Conservation (phyloP, 1,140 invertebrate genomes). For the Lepidurus couesii region DNA sequence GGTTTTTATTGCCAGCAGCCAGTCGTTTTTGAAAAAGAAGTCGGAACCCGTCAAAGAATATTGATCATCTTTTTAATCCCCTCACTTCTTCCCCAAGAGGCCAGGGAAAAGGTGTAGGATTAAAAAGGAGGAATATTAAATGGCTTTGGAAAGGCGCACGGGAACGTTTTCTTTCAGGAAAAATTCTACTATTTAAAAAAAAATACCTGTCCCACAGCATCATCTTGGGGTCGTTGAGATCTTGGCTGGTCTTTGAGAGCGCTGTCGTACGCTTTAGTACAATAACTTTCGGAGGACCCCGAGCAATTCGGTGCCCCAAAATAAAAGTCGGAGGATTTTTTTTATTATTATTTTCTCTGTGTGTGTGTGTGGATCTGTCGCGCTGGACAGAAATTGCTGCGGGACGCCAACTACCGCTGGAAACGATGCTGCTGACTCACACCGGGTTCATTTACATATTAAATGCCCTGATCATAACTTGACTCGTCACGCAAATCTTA, state of each 20-base stretch:
- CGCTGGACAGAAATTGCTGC: background rate
- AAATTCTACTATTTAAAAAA: no score
- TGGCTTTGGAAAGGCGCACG: no score
- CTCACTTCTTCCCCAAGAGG: no score
- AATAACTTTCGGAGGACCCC: background rate
- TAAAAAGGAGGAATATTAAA: no score
- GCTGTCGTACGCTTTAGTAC: background rate
- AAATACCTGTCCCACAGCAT: no score
- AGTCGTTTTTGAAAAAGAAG: no score
- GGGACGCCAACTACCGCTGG: background rate
- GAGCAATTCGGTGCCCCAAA: background rate
- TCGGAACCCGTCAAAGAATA: no score
- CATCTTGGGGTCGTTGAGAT: background rate
- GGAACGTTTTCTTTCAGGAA: no score
- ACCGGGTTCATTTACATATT: conserved; percentile 15
- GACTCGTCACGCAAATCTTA: background rate
- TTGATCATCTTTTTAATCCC: no score
- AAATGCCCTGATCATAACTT: background rate
- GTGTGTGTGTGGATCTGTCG: background rate
- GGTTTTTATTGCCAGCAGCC: no score
- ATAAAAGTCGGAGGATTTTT: background rate
- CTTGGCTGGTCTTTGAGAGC: background rate
- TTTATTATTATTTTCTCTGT: background rate
- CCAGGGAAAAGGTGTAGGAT: no score
- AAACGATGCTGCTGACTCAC: conserved; percentile 10